phyloP scores from a whole-genome alignment of 2,888 invertebrate species.

The Ligdia adustata region DNA sequence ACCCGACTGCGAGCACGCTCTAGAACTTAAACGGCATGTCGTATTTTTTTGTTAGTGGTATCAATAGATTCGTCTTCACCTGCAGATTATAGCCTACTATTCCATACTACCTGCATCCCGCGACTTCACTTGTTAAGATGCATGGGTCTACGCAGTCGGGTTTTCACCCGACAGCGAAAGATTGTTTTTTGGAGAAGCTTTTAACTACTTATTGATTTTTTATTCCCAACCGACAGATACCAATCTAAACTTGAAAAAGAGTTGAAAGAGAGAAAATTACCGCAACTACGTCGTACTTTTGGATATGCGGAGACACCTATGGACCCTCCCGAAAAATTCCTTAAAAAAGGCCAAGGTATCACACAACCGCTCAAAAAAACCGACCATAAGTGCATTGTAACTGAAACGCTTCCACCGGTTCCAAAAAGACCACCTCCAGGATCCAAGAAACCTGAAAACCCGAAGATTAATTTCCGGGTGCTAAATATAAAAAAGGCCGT shows the following conservation, averaged over 20 bases:
- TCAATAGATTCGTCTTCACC: too few species aligned
- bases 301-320: slow-evolving; percentile 86
- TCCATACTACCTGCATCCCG: background rate
- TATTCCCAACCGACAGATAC: slow-evolving; percentile 68
- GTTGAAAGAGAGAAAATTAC: slow-evolving; percentile 68
- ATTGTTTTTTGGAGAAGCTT: background rate
- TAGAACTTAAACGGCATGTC: too few species aligned
- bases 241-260: slow-evolving; percentile 79
- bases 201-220: background rate
- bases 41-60: too few species aligned
- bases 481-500: slow-evolving; percentile 85
- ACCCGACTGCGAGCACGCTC: too few species aligned
- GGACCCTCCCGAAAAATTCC: slow-evolving; percentile 83
- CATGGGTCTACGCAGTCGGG: background rate
- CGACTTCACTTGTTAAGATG: too few species aligned
- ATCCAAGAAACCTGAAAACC: slow-evolving; percentile 58
- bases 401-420: slow-evolving; percentile 73
- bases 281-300: slow-evolving; percentile 84
- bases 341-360: slow-evolving; percentile 85
- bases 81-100: background rate
- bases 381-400: slow-evolving; percentile 65
- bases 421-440: slow-evolving; percentile 66
- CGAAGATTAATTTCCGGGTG: slow-evolving; percentile 80
- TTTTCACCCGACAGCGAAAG: background rate
- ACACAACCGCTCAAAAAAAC: slow-evolving; percentile 66